Evolutionary conservation across 1,140 invertebrate genomes (phyloP).

Genomic region (Gonatopus flavifemur): DNA sequence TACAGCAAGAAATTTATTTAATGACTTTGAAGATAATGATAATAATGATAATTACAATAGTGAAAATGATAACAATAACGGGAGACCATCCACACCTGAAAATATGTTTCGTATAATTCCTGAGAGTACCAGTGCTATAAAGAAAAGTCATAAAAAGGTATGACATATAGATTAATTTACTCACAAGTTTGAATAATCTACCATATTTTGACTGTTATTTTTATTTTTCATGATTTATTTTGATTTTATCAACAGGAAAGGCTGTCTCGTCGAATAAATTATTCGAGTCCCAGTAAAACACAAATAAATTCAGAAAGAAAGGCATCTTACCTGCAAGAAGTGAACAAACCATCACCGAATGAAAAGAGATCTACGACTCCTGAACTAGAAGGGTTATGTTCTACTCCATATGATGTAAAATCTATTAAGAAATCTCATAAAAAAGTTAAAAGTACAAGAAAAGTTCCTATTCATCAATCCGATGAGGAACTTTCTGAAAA

Average conservation of each 20-base stretch:
- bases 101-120: conserved; percentile 42
- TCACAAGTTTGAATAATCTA: too few relatives aligned
- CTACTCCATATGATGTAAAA: conserved; percentile 1
- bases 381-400: conserved; percentile 3
- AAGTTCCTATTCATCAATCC: conserved; percentile 11
- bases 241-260: conserved; percentile 29
- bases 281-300: conserved; percentile 2
- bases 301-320: background rate
- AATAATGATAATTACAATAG: too few relatives aligned
- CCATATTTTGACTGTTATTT: too few relatives aligned
- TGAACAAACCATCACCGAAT: conserved; percentile 12
- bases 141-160: conserved; percentile 52
- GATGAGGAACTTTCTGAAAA: conserved; percentile 28
- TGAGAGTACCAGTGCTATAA: conserved; percentile 50
- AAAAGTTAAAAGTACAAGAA: conserved; percentile 21
- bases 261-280: conserved; percentile 24
- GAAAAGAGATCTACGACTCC: background rate
- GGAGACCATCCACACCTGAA: conserved; percentile 41
- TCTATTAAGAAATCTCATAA: conserved; percentile 27
- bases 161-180: conserved; percentile 1
- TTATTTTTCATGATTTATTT: background rate
- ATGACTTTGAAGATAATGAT: conserved; percentile 33
- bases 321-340: background rate
- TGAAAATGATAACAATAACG: too few relatives aligned
- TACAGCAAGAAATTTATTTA: conserved; percentile 46